Conservation (phyloP, 2,113 vertebrate genomes). For the Rhinichthys klamathensis region DNA sequence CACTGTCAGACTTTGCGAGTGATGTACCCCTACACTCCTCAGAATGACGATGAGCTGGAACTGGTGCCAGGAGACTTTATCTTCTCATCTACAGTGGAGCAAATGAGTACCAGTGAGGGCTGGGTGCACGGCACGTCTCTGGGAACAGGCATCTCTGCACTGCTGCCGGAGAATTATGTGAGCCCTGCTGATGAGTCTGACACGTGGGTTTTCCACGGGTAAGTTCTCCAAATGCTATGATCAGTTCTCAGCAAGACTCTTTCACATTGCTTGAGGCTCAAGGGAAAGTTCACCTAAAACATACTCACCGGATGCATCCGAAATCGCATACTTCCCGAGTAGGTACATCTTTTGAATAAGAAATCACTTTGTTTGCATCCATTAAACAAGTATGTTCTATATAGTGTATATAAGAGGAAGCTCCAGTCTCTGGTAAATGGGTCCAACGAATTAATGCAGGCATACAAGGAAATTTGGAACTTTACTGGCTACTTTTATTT, state of each 20-base stretch:
- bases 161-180: constrained; percentile 96
- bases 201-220: constrained; percentile 97
- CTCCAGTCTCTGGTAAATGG: no score
- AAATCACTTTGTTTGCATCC: neutral
- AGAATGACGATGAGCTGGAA: constrained; percentile 97
- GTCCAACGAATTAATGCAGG: no score
- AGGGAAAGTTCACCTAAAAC: neutral
- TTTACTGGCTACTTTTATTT: no score
- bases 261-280: neutral
- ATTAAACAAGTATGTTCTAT: no score
- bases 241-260: neutral
- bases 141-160: constrained; percentile 87
- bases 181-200: constrained; percentile 91
- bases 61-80: constrained; percentile 92
- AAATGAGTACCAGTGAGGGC: constrained; percentile 90
- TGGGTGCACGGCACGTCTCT: constrained; percentile 93
- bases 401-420: no score
- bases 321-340: neutral
- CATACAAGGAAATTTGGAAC: no score
- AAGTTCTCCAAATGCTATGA: constrained; percentile 53
- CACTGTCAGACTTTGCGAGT: constrained; percentile 87
- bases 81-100: constrained; percentile 92
- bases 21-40: constrained; percentile 94
- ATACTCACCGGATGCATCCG: neutral
- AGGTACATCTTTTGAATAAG: neutral